phyloP scores from a whole-genome alignment of 2,113 vertebrate genomes.

The Heliornis fulica region DNA sequence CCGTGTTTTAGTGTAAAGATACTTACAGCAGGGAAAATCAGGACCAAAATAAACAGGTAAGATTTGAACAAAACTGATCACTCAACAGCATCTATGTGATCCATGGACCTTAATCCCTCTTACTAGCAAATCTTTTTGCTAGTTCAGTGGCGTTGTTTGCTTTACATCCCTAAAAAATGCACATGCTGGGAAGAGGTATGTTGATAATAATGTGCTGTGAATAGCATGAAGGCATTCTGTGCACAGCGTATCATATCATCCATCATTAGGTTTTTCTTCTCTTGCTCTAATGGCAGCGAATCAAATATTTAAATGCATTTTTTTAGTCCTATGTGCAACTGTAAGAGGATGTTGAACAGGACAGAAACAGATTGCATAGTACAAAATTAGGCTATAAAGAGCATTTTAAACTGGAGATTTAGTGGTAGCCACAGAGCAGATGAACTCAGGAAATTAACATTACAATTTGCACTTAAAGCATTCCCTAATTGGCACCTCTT shows the following conservation, averaged over 20 bases:
- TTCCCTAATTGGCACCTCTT: conserved; percentile 27
- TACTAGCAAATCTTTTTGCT: not conserved
- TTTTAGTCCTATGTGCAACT: conserved; percentile 7
- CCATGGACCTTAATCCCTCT: conserved; percentile 43
- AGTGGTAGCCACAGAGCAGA: not conserved
- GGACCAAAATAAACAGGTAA: conserved; percentile 46
- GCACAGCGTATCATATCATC: conserved; percentile 35
- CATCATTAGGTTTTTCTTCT: conserved; percentile 33
- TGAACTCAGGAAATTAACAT: conserved; percentile 51
- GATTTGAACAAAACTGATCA: conserved; percentile 28
- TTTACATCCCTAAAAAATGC: conserved; percentile 57
- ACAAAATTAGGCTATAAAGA: not conserved
- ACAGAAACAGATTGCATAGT: not conserved
- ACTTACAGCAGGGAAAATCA: conserved; percentile 32
- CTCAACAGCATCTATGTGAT: conserved; percentile 41
- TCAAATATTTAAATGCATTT: conserved; percentile 69
- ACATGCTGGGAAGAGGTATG: conserved; percentile 42
- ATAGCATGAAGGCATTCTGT: conserved; percentile 64
- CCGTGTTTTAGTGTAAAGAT: not conserved
- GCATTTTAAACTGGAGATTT: not conserved
- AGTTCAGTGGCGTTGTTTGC: conserved; percentile 50
- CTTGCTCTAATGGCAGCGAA: conserved; percentile 19
- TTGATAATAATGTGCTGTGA: conserved; percentile 45
- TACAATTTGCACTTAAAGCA: conserved; percentile 47
- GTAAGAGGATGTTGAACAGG: not conserved